A percentile compares a stretch with the other conserved stretches of the same genome.
Evolutionary conservation across 2,113 vertebrate species (phyloP).

Genomic region (Gambusia affinis): DNA sequence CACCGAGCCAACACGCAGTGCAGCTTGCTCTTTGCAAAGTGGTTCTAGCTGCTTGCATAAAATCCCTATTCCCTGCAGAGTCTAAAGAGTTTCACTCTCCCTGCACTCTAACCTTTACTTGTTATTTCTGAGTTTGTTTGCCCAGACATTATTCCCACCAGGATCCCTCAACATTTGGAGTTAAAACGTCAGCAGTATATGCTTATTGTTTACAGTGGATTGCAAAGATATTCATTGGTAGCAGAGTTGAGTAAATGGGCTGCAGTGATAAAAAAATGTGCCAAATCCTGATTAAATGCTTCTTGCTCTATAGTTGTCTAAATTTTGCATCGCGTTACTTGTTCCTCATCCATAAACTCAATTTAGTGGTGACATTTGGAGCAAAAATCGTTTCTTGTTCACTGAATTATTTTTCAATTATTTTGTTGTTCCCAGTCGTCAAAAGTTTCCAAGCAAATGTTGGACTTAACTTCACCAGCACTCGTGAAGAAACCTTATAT

Average conservation of each 20-base stretch:
- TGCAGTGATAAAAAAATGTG: not conserved
- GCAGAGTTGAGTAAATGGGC: not conserved
- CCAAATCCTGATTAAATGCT: not conserved
- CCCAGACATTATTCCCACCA: conserved; percentile 26
- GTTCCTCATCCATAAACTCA: not conserved
- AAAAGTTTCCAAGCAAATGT: conserved; percentile 23
- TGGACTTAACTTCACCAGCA: conserved; percentile 29
- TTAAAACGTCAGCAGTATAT: not conserved
- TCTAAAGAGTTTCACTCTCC: conserved; percentile 31
- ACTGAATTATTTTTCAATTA: conserved; percentile 34
- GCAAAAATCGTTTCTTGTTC: not conserved
- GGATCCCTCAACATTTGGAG: not conserved
- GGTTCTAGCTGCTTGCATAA: conserved; percentile 32
- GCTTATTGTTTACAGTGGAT: not conserved
- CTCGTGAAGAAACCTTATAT: conserved; percentile 49
- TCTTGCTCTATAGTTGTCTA: not conserved
- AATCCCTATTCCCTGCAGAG: conserved; percentile 43
- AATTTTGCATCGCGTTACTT: not conserved
- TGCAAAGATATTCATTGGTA: not conserved
- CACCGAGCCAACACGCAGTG: conserved; percentile 8
- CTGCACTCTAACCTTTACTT: conserved; percentile 40
- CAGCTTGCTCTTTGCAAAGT: conserved; percentile 5
- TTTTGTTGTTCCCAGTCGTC: conserved; percentile 32
- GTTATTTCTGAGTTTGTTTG: conserved; percentile 26
- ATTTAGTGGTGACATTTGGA: not conserved